phyloP scores from a whole-genome alignment of 2,888 invertebrate genomes.

The Hydropsyche betteni region DNA sequence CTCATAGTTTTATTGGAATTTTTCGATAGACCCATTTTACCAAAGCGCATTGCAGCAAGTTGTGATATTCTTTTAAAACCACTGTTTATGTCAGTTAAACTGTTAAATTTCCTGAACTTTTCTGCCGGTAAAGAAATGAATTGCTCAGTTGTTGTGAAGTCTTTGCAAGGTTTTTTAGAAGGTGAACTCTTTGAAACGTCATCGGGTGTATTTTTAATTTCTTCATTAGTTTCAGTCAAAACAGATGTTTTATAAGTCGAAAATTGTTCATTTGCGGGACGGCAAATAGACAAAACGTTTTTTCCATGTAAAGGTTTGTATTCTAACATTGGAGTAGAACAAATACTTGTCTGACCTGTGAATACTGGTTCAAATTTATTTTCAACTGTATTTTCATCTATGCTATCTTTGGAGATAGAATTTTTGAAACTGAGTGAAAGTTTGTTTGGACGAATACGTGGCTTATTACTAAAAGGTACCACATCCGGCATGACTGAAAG shows the following conservation, averaged over 20 bases:
- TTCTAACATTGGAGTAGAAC: slow-evolving; percentile 82
- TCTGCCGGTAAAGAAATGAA: slow-evolving; percentile 63
- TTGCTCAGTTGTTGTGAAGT: slow-evolving; percentile 58
- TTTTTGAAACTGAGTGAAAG: slow-evolving; percentile 65
- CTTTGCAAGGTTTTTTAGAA: slow-evolving; percentile 56
- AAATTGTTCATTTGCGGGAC: slow-evolving; percentile 65
- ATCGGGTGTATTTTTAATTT: slow-evolving; percentile 52
- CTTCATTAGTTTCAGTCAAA: not conserved
- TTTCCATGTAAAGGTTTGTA: slow-evolving; percentile 75
- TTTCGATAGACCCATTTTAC: slow-evolving; percentile 55
- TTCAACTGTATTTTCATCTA: slow-evolving; percentile 68
- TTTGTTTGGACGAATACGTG: slow-evolving; percentile 66
- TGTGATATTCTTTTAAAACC: slow-evolving; percentile 68
- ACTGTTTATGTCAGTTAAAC: slow-evolving; percentile 72
- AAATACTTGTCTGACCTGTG: slow-evolving; percentile 77
- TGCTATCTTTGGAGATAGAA: slow-evolving; percentile 58
- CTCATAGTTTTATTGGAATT: slow-evolving; percentile 56
- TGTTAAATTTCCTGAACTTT: slow-evolving; percentile 63
- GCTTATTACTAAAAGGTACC: slow-evolving; percentile 65
- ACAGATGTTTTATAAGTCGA: slow-evolving; percentile 10
- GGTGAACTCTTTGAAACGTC: slow-evolving; percentile 52
- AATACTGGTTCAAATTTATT: slow-evolving; percentile 63
- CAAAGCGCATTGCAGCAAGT: slow-evolving; percentile 68
- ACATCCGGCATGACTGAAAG: slow-evolving; percentile 63
- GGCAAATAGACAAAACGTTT: slow-evolving; percentile 78